Base-by-base conservation (phyloP, 2,113 vertebrate species). In the Mohoua ochrocephala region DNA sequence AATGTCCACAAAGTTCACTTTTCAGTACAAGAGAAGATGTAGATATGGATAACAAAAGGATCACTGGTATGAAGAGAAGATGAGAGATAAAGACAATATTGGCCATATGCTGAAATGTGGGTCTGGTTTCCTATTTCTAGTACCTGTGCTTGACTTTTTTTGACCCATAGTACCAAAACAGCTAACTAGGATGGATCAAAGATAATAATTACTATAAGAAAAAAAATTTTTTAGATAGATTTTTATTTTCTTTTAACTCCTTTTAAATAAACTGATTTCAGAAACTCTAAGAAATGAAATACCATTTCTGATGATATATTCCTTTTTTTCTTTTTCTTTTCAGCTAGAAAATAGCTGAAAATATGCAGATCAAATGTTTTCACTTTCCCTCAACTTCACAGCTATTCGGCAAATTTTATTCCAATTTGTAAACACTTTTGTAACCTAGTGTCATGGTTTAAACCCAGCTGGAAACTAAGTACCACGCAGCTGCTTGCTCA, bases 401-500 rank as follows among this genome's bases (percentile, higher is more conserved):
- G 4, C 2, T 59, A 14, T 60, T 76, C 70, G 27, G 10, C 7
- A 77, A 42, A 56, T 80, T 67, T 65, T 33, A 41, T 67, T 45
- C 13, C 33, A 57, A 59, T 56, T 61, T 84, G 2, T 45, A 45
- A 52, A 22, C 18, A 35, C 6, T 30, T 53, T 49, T 67, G 9
- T 70, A 22, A 11, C 9, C 2, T n/a, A 26, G 11, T 13, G n/a
- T 41, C n/a, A 41, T 53, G 13, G 11, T 47, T 89, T 47, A 75
- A 75, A 23, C 11, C 20, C 16, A 41, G 7, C 24, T 20, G 27
- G 26, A n/a, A 31, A 31, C 31, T 27, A 57, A 42, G 50, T 27
- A 23, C 21, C 18, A 19, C 1, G 0, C 6, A 52, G 10, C 19
- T 59, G 15, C 8, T 52, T 27, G 18, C 19, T 59, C 10, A 33